These are phyloP conservation scores for Chaetops frenatus DNA, from an alignment of 2,113 vertebrate genomes.

Conservation along the genomic window DNA sequence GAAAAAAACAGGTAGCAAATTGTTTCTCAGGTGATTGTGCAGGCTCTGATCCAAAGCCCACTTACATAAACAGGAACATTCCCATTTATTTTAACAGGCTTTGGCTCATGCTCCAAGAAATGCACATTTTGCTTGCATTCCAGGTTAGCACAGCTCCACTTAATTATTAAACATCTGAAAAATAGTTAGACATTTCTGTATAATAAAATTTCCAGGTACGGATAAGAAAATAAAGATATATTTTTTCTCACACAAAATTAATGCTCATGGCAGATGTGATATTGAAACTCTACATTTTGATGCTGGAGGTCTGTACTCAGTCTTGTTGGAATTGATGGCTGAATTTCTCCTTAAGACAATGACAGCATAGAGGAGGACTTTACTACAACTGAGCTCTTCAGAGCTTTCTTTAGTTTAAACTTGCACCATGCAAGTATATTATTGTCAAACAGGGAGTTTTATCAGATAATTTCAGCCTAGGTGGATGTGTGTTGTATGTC, in stretches of 20 bases:
- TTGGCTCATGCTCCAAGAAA: background rate
- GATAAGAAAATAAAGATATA: background rate
- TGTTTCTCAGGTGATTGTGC: slow-evolving; percentile 25
- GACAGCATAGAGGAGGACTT: background rate
- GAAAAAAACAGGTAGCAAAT: background rate
- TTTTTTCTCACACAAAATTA: background rate
- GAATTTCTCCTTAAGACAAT: background rate
- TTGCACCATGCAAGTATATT: background rate
- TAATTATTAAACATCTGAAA: slow-evolving; percentile 7
- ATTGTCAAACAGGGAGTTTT: background rate
- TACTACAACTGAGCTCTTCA: background rate
- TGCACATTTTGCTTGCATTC: background rate
- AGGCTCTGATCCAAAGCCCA: slow-evolving; percentile 28
- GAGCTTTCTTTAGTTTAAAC: background rate
- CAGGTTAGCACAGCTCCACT: background rate
- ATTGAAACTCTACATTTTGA: background rate
- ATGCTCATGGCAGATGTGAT: background rate
- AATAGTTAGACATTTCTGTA: background rate
- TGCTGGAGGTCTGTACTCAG: background rate
- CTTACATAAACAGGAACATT: slow-evolving; percentile 1
- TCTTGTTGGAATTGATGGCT: background rate
- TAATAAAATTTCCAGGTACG: background rate
- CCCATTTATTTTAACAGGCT: background rate
- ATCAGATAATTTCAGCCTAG: background rate
- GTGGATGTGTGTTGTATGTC: background rate